A percentile compares a stretch with the other conserved stretches of the same genome.
Conservation (phyloP, 2,888 invertebrate species). For the Chalcosyrphus nemorum region DNA sequence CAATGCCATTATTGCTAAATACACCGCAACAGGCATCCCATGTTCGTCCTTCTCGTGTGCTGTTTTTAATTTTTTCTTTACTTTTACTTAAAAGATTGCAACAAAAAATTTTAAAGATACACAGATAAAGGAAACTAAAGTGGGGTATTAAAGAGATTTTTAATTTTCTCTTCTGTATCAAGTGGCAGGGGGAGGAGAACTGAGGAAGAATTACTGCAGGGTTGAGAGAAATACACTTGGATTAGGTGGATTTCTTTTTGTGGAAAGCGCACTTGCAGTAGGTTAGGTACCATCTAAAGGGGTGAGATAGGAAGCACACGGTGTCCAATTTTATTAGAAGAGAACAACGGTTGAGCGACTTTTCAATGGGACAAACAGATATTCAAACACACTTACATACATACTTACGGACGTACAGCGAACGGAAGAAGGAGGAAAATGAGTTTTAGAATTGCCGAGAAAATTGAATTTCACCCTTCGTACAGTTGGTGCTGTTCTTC, state of each 20-base stretch:
- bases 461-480: conserved; percentile 66
- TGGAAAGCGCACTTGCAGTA: conserved; percentile 6
- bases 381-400: conserved; percentile 19
- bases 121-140: conserved; percentile 1
- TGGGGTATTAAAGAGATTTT: conserved; percentile 48
- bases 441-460: conserved; percentile 68
- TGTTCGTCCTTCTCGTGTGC: conserved; percentile 9
- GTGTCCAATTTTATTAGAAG: conserved; percentile 51
- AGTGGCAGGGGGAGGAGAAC: neutral
- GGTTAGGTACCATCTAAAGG: neutral
- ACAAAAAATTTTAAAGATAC: conserved; percentile 32
- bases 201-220: neutral
- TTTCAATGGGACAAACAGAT: conserved; percentile 53
- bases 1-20: conserved; percentile 66
- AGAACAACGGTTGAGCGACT: conserved; percentile 50
- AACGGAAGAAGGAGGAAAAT: conserved; percentile 46
- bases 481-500: conserved; percentile 23
- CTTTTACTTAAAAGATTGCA: conserved; percentile 24
- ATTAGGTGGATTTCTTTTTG: conserved; percentile 39
- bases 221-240: conserved; percentile 7
- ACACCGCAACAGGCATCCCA: conserved; percentile 56
- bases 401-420: neutral
- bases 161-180: conserved; percentile 35
- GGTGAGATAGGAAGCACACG: neutral
- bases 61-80: neutral